Conservation (phyloP, 2,113 vertebrate genomes). For the Gavialis gangeticus region DNA sequence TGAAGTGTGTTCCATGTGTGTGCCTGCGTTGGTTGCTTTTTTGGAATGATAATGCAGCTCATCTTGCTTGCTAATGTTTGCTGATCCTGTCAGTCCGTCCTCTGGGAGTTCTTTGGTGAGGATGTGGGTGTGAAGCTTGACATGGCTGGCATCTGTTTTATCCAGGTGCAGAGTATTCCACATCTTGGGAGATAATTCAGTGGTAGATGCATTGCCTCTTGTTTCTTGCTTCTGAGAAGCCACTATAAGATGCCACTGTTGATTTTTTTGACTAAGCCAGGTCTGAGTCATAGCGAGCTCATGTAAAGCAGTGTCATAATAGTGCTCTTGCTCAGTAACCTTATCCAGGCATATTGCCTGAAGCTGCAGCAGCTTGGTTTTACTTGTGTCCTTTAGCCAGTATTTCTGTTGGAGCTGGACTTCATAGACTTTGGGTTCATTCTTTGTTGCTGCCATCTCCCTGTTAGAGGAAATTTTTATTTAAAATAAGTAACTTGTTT, state of each 20-base stretch:
- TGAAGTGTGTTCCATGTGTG: background rate
- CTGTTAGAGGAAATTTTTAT: background rate
- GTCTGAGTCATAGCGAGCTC: slow-evolving; percentile 38
- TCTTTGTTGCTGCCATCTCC: background rate
- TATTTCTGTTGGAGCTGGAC: slow-evolving; percentile 46
- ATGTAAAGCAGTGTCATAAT: slow-evolving; percentile 58
- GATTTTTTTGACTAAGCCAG: slow-evolving; percentile 52
- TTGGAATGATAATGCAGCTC: background rate
- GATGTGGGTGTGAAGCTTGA: too few species aligned
- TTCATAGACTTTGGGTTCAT: background rate
- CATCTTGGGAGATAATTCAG: background rate
- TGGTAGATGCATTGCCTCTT: background rate
- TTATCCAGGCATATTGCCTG: background rate
- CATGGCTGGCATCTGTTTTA: background rate
- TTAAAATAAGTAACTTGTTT: background rate
- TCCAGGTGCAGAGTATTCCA: background rate
- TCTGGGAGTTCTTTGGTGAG: background rate
- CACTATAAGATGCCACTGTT: slow-evolving; percentile 39
- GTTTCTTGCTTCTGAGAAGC: background rate
- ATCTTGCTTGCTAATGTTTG: background rate
- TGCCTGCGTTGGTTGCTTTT: background rate
- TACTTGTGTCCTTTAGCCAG: slow-evolving; percentile 18
- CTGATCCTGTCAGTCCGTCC: background rate
- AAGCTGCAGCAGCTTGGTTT: slow-evolving; percentile 5
- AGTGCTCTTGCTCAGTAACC: slow-evolving; percentile 17